Base-by-base conservation (phyloP, 2,797 vertebrate species). In the Semotilus atromaculatus region DNA sequence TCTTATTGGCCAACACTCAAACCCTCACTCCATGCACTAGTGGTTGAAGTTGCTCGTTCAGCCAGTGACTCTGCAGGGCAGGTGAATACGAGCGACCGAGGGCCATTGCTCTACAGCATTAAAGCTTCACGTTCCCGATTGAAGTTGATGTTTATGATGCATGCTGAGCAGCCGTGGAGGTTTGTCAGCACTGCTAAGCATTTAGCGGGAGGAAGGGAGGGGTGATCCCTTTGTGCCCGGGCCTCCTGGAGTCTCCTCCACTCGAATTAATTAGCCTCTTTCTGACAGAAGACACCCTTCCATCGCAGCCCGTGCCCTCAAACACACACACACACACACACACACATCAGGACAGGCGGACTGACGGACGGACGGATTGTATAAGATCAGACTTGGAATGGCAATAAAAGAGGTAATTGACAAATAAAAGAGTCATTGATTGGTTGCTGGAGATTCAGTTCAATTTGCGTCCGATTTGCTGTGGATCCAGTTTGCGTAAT, bases 391-490 rank as follows among this genome's bases (percentile, higher is more conserved):
- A 34, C 85, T 82, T 70, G 85, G 90, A 80, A 95, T 95, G 95
- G 91, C 88, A 77, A 94, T 94, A 90, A 92, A 91, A 31, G 94
- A 95, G 95, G 95, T 96, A 88, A 92, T 92, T 92, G 31, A 31
- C 34, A 29, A 72, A 81, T 38, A 38, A 14, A 45, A 7, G 2
- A 21, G 10, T 29, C 19, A 16, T 19, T 31, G 14, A 74, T 34
- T 45, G n/a, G 34, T 31, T 53, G 8, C 7, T 62, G 21, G 68
- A 53, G 29, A 64, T 53, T 80, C 43, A 0, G 14, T 62, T 71
- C 0, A 18, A 29, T 40, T 53, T 8, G 9, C 34, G 19, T 53
- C 10, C 23, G 26, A 51, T 60, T 43, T 60, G 19, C 26, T 34
- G 48, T 60, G 51, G 36, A 83, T 53, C 4, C 26, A 14, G 29